Evolutionary conservation across 1,140 invertebrate species (phyloP), one percentile per base, ranked within the genome.

Genomic region (Melanaphis sacchari): DNA sequence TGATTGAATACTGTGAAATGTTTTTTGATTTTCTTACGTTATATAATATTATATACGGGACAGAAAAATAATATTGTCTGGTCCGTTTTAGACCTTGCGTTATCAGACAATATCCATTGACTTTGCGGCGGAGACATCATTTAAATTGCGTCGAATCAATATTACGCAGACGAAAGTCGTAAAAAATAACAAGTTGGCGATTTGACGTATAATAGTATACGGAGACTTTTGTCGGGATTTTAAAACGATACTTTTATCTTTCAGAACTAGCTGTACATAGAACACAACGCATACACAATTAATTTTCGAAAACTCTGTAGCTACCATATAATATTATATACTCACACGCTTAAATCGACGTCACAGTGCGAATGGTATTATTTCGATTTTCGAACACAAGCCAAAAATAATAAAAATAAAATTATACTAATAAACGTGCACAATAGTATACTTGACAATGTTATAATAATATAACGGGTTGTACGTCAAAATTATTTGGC

Each of bases 111-210:
- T 36, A 76, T 76, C n/a, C 15, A n/a, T 76, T 36, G 59, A 22
- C n/a, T 76, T n/a, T 11, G 59, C 31, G 31, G 3, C 21, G 18
- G 21, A 38, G 22, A 82, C 40, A 41, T 85, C 84, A 85, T 85
- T 40, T 84, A 85, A 85, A 85, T n/a, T 43, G 31, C 31, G 43
- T 43, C 84, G 41, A 85, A 85, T 43, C 11, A 18, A 85, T 43
- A n/a, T n/a, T n/a, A n/a, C 36, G 3, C n/a, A 18, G 88, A 90
- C 46, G n/a, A 85, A 85, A 85, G 84, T 85, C 84, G 84, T 85
- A 85, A 85, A 85, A 43, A 85, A 85, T 85, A 85, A 85, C 84
- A 40, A 41, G 84, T 31, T 85, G 84, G 7, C 21, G 24, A 81
- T 11, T 76, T n/a, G 36, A n/a, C n/a, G 31, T n/a, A n/a, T n/a